Base-by-base conservation (phyloP, 2,113 vertebrate species). In the Cyprinodon brontotheroides region DNA sequence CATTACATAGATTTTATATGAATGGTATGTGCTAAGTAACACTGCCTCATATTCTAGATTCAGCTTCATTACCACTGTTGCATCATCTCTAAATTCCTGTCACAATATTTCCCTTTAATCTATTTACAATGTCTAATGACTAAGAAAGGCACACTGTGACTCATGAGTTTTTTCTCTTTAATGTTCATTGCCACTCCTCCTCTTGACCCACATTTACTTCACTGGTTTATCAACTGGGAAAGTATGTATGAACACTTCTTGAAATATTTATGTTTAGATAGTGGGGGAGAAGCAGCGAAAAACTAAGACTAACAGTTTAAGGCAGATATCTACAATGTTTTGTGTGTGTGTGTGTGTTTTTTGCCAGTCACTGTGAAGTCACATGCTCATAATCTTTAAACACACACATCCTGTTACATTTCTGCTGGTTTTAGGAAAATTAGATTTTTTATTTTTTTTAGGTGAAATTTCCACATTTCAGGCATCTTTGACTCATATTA, bases 401-500 rank as follows among this genome's bases (percentile, higher is more conserved):
- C 61, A 74, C 41, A 84, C 3, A 65, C 78, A 75, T 90, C 79
- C 84, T 84, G 73, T 81, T 72, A 50, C 59, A 4, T 60, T 66
- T 68, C 70, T 63, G 6, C 75, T 89, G 72, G 65, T 87, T 1
- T 29, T 1, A 29, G 29, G 29, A 29, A 29, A 29, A 29, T 29
- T 29, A 29, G 29, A 29, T 29, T 29, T 29, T 29, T 29, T 29
- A 1, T 29, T 29, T 29, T 29, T 29, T 29, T 29, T 29, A 88
- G 73, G 80, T 77, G 50, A 83, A 84, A 86, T 92, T 92, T 87
- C 86, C 91, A 93, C 65, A 62, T 72, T 86, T 84, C 77, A 50
- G 72, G 70, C 71, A 86, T 87, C 75, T 75, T 71, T 82, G 80
- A 1, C 8, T 29, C 14, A 62, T 39, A 39, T 5, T 40, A 65